These are phyloP conservation scores for Chaenocephalus aceratus DNA, from an alignment of 2,113 vertebrate genomes.

Conservation along the genomic window DNA sequence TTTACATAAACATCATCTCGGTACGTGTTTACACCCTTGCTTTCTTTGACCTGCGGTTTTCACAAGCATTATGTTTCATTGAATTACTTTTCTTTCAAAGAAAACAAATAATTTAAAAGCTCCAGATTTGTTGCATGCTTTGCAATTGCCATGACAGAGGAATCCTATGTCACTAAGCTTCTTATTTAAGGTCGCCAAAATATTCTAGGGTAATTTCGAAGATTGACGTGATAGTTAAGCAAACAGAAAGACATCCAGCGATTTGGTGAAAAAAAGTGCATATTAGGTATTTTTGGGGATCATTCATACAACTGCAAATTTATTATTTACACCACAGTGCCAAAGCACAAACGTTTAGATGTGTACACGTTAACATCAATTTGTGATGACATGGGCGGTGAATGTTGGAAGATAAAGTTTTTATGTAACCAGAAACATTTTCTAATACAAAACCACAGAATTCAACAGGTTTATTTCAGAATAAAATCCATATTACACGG, in stretches of 20 bases:
- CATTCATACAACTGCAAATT: conserved; percentile 12
- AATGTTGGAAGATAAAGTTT: neutral
- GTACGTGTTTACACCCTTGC: conserved; percentile 34
- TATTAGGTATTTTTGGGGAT: neutral
- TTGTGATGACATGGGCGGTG: neutral
- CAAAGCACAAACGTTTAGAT: neutral
- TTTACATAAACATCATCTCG: conserved; percentile 39
- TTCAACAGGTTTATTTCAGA: neutral
- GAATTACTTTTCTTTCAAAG: conserved; percentile 51
- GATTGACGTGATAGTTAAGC: conserved; percentile 6
- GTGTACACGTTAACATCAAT: neutral
- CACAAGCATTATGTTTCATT: conserved; percentile 29
- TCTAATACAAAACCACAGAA: neutral
- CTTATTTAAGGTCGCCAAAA: conserved; percentile 22
- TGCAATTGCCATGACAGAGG: conserved; percentile 31
- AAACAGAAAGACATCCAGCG: neutral
- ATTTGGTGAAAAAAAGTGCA: neutral
- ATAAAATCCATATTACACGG: conserved; percentile 3
- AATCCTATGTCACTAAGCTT: conserved; percentile 3
- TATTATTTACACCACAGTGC: neutral
- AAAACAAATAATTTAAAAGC: conserved; percentile 47
- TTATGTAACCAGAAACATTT: neutral
- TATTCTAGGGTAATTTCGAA: neutral
- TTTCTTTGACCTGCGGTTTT: conserved; percentile 35
- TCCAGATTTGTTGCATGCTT: conserved; percentile 19